Conservation (phyloP, 2,888 invertebrate genomes). For the Galerucella nymphaeae region DNA sequence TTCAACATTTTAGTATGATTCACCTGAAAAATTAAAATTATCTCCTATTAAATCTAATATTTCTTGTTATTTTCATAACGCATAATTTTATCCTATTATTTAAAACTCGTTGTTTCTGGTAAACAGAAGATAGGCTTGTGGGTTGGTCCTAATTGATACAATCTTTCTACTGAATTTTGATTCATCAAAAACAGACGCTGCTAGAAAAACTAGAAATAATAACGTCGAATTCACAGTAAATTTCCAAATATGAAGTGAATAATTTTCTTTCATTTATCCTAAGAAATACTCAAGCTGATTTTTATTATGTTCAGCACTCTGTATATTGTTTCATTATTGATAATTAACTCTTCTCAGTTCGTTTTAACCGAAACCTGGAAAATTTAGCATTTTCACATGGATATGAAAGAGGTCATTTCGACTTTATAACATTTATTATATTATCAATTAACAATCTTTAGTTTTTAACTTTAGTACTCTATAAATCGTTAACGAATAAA, state of each 20-base stretch:
- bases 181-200: neutral
- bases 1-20: too few species aligned
- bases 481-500: too few species aligned
- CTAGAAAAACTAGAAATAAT: neutral
- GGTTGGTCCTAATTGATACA: neutral
- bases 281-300: neutral
- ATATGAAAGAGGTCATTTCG: too few species aligned
- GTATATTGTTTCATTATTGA: too few species aligned
- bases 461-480: too few species aligned
- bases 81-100: neutral
- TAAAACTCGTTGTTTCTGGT: neutral
- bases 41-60: neutral
- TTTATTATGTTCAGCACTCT: too few species aligned
- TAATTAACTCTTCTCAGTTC: too few species aligned
- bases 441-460: too few species aligned
- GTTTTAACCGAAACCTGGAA: too few species aligned
- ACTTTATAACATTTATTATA: too few species aligned
- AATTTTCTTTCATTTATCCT: neutral
- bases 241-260: neutral
- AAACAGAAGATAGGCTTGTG: neutral
- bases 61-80: neutral
- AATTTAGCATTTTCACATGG: too few species aligned
- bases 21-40: neutral
- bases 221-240: neutral
- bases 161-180: neutral